Base-by-base conservation (phyloP, 2,113 vertebrate species). In the Atractosteus spatula region DNA sequence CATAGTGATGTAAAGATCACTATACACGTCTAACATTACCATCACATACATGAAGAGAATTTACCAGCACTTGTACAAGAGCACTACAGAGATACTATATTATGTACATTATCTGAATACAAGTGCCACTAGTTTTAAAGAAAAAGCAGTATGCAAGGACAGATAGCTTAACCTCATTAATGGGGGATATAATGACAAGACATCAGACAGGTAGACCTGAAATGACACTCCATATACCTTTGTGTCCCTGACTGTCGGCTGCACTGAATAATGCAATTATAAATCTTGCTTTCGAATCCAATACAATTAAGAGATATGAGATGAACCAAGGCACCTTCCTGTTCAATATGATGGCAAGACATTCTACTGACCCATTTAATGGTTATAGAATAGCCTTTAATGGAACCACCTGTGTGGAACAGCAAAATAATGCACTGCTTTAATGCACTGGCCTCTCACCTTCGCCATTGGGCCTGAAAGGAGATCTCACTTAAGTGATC, bases 231-330 rank as follows among this genome's bases (percentile, higher is more conserved):
- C 69, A 73, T 61, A 14, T 66, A 17, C 44, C 47, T 78, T 29
- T 29, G 29, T 29, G 29, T 29, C 78, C 75, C 75, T 70, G 68
- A 76, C 77, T 62, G 66, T 69, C 73, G 63, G 63, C 62, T 70
- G 66, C 71, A 65, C 43, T 71, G 67, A 55, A 72, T 89, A 89
- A 90, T 88, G 81, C 77, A 88, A 88, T 91, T 90, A 90, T 77
- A 86, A 85, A 82, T 72, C 76, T 80, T 79, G 78, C 86, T 78
- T 83, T 91, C 88, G 84, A 86, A 89, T 87, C 85, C 86, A 89
- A 91, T 90, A 85, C 87, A 87, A 85, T 82, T 80, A 89, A 88
- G 86, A 88, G 84, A 80, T 84, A 86, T 88, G 84, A 86, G 83
- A 83, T 83, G 67, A 75, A 75, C 84, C 80, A 79, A 84, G 77